Percentiles rank a stretch among this genome's conserved stretches.
Evolutionary conservation across 2,888 invertebrate species (phyloP).

Genomic region (Spialia ferax): DNA sequence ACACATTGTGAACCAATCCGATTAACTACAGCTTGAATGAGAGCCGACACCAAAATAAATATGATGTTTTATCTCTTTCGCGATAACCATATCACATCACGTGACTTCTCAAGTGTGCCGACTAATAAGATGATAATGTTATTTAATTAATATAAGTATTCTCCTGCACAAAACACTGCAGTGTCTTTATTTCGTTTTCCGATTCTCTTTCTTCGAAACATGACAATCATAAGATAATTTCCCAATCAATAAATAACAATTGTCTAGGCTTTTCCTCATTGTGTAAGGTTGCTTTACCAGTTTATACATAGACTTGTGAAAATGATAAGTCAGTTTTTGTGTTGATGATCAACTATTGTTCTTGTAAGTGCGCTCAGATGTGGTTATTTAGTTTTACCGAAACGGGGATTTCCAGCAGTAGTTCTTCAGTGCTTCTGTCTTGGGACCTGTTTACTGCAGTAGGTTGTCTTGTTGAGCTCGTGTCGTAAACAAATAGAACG

Average conservation of each 20-base stretch:
- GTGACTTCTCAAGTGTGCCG: slow-evolving; percentile 25
- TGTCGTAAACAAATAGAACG: slow-evolving; percentile 62
- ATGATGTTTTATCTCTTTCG: slow-evolving; percentile 31
- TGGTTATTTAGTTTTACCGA: slow-evolving; percentile 26
- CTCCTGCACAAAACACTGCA: slow-evolving; percentile 11
- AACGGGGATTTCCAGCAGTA: slow-evolving; percentile 34
- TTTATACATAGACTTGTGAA: background rate
- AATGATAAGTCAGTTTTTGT: slow-evolving; percentile 10
- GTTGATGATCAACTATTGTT: slow-evolving; percentile 29
- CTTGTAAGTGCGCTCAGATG: slow-evolving; percentile 8
- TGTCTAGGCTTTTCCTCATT: slow-evolving; percentile 29
- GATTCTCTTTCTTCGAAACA: slow-evolving; percentile 21
- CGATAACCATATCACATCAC: slow-evolving; percentile 32
- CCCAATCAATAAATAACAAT: slow-evolving; percentile 23
- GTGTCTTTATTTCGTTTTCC: background rate
- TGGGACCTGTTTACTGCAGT: slow-evolving; percentile 30
- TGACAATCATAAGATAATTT: slow-evolving; percentile 14
- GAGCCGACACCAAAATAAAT: slow-evolving; percentile 29
- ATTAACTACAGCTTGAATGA: slow-evolving; percentile 29
- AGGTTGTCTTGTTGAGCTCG: slow-evolving; percentile 18
- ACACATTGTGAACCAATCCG: slow-evolving; percentile 34
- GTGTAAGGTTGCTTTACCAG: slow-evolving; percentile 17
- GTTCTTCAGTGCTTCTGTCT: slow-evolving; percentile 10
- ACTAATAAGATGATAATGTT: slow-evolving; percentile 23
- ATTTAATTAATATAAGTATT: slow-evolving; percentile 20